These are phyloP conservation scores for Coregonus sp. DNA, from an alignment of 2,797 vertebrate genomes.

Conservation along the genomic window DNA sequence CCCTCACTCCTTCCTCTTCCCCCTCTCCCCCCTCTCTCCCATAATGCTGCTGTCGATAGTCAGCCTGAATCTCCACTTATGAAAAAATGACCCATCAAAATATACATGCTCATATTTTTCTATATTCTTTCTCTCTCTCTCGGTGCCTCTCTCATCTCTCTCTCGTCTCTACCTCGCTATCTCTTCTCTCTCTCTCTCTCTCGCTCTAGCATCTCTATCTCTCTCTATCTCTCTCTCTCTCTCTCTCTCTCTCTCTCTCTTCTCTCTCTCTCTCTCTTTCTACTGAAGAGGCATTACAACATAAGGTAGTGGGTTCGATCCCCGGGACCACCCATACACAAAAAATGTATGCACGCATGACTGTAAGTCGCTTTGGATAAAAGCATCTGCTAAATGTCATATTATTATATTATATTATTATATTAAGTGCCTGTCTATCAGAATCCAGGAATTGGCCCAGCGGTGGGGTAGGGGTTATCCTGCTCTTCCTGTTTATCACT, in stretches of 20 bases:
- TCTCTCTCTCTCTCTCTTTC: background rate
- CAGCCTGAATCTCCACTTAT: conserved; percentile 5
- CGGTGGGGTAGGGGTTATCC: conserved; percentile 3
- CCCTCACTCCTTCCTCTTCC: background rate
- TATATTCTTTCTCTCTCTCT: too few relatives aligned
- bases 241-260: background rate
- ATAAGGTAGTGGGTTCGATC: background rate
- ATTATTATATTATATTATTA: too few relatives aligned
- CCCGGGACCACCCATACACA: too few relatives aligned
- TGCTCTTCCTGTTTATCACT: background rate
- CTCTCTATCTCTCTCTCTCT: background rate
- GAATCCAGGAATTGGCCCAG: background rate
- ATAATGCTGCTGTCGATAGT: background rate
- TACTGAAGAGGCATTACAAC: background rate
- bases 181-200: too few relatives aligned
- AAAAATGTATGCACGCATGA: too few relatives aligned
- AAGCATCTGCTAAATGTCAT: too few relatives aligned
- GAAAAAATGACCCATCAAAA: too few relatives aligned
- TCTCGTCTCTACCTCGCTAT: too few relatives aligned
- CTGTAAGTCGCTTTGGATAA: too few relatives aligned
- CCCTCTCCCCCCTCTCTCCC: background rate
- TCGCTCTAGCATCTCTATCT: too few relatives aligned
- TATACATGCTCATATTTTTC: too few relatives aligned
- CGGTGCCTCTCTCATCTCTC: too few relatives aligned
- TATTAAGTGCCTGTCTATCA: background rate